Conservation (phyloP, 2,113 vertebrate species). For the Collichthys lucidus region DNA sequence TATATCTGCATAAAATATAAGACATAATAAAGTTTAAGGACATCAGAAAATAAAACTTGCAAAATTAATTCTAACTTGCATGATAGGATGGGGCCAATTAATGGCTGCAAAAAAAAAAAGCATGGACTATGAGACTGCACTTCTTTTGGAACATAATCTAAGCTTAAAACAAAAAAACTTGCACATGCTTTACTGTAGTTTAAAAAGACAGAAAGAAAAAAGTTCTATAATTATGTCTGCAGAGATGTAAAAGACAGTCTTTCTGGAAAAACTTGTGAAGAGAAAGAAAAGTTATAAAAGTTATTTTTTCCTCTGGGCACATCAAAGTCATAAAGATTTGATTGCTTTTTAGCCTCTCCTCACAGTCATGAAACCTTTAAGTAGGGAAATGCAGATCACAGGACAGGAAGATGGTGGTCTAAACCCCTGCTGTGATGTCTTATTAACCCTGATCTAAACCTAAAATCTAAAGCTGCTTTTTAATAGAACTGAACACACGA, state of each 20-base stretch:
- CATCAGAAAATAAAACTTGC: background rate
- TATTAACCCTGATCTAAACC: constrained; percentile 56
- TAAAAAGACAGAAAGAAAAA: background rate
- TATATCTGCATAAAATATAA: background rate
- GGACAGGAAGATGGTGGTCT: constrained; percentile 36
- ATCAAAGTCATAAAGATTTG: constrained; percentile 39
- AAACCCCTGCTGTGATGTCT: constrained; percentile 51
- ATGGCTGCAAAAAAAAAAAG: constrained; percentile 6
- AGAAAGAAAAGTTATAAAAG: too few species aligned
- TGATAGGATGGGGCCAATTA: constrained; percentile 21
- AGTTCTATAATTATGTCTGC: constrained; percentile 14
- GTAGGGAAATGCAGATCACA: constrained; percentile 34
- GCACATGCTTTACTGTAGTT: constrained; percentile 15
- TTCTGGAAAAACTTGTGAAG: constrained; percentile 38
- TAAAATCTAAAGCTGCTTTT: constrained; percentile 48
- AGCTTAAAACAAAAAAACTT: background rate
- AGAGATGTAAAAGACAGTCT: constrained; percentile 31
- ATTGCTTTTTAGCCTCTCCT: constrained; percentile 19
- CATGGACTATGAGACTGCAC: constrained; percentile 4
- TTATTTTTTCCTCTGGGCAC: constrained; percentile 18
- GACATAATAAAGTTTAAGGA: background rate
- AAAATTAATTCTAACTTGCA: background rate
- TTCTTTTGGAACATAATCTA: constrained; percentile 9
- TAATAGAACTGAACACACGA: constrained; percentile 54
- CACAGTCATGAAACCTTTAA: constrained; percentile 31